Conservation (phyloP, 2,888 invertebrate genomes). For the Zhengitettix transpicula region DNA sequence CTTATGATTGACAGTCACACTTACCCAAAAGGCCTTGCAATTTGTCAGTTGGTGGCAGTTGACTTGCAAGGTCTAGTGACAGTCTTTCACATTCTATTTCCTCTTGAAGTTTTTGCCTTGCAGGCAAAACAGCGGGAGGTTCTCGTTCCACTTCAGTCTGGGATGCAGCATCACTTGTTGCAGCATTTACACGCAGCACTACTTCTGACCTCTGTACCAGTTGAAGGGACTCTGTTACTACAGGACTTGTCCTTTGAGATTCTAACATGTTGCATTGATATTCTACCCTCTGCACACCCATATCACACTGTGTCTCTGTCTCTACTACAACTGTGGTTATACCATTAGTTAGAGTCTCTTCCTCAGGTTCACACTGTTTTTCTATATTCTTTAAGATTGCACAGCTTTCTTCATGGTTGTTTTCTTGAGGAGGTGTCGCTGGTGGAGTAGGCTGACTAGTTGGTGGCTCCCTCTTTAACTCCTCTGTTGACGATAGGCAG, state of each 20-base stretch:
- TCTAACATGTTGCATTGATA: background rate
- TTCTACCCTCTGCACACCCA: background rate
- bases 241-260: background rate
- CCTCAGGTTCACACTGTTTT: too few relatives aligned
- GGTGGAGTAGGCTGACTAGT: constrained; percentile 4
- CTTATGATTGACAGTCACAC: constrained; percentile 7
- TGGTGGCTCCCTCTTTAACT: background rate
- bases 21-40: constrained; percentile 46
- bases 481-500: background rate
- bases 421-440: background rate
- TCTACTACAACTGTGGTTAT: background rate
- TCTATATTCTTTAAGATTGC: too few relatives aligned
- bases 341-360: too few relatives aligned
- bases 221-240: constrained; percentile 25
- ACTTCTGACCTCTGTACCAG: constrained; percentile 46
- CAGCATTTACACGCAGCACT: constrained; percentile 40
- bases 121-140: constrained; percentile 19
- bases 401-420: background rate
- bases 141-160: constrained; percentile 29
- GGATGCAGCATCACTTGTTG: constrained; percentile 42
- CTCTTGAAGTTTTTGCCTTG: constrained; percentile 45
- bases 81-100: constrained; percentile 65
- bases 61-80: constrained; percentile 42
- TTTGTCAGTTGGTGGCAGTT: constrained; percentile 43
- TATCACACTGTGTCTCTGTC: constrained; percentile 10